Evolutionary conservation across 2,888 invertebrate genomes (phyloP), one percentile per base, ranked within the genome.

Genomic region (Perdita meconis): DNA sequence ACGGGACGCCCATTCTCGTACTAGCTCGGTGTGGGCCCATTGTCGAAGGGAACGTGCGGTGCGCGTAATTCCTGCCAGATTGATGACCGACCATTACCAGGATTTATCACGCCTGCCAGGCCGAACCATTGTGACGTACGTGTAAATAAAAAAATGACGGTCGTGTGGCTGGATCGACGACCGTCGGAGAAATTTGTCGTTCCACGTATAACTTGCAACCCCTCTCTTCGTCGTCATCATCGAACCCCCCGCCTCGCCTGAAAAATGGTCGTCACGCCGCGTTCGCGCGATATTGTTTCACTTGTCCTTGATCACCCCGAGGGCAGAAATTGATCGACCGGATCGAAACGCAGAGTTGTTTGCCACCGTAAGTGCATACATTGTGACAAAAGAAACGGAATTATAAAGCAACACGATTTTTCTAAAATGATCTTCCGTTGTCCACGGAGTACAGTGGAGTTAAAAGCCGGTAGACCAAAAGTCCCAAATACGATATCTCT

Each of bases 51-150:
- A 80, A 82, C 84, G 78, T 78, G 74, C 83, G 81, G 70, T 83
- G 84, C 84, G 81, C 85, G 83, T 86, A 86, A 85, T 87, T 87
- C 84, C 68, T 71, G 59, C 79, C 84, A 83, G 89, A 90, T 90
- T 89, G 89, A 90, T 90, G 89, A 86, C 86, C 84, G 83, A 85
- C 87, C 89, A 89, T 90, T 90, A 89, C 86, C 77, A 70, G 85
- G 86, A 90, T 90, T 90, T 89, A 90, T 90, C 89, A 87, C 84
- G 88, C 87, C 86, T 86, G 87, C 86, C 87, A 86, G 81, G 64
- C 78, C 53, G 19, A 80, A 71, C 78, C 82, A 82, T 83, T 85
- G 87, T 87, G 83, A 84, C 83, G 82, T 81, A 80, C 85, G 80
- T 85, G 83, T 86, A 85, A 86, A 89, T 86, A 88, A 88, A 87